Base-by-base conservation (phyloP, 2,797 vertebrate genomes). In the Manis javanica region DNA sequence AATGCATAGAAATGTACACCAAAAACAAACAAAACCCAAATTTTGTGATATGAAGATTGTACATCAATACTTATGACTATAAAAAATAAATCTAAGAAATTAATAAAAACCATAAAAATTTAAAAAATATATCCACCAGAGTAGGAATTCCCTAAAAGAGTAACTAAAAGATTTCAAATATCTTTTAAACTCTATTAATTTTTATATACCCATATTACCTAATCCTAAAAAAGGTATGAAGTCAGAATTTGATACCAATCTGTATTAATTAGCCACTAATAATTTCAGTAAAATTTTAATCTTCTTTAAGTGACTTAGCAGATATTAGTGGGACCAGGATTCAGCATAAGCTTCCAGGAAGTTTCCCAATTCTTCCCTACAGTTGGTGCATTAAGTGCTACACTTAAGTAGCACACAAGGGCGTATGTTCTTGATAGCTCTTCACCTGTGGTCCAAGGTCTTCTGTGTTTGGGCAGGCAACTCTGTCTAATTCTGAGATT, bases 201-300 rank as follows among this genome's bases (percentile, higher is more conserved):
- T 81, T 59, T 57, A 74, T 57, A 64, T 51, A 57, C 53, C 7
- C 8, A 64, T 64, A 61, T 83, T 83, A 87, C 49, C 18, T 42
- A 87, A 51, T 4, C 10, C 26, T 79, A 77, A 15, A 92, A 46
- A 53, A 66, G 29, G 15, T 63, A 92, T 16, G 13, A 74, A 75
- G 24, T 82, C 12, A 77, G 18, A 90, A 82, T 75, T 66, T 93
- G 14, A 86, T 26, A 46, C 15, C 92, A 86, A 83, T 55, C 19
- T 95, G 6, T 51, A 46, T 23, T 64, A 77, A 57, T 31, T 39
- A 63, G 11, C 81, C 23, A 84, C 19, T 71, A 82, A 79, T 86
- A 86, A 94, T 82, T 91, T 92, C 31, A 69, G 11, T 71, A 59
- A 89, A 72, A 95, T 46, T 26, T 82, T 10, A 78, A 57, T 75